Conservation (phyloP, 2,797 vertebrate genomes). For the Macroramphosus scolopax region DNA sequence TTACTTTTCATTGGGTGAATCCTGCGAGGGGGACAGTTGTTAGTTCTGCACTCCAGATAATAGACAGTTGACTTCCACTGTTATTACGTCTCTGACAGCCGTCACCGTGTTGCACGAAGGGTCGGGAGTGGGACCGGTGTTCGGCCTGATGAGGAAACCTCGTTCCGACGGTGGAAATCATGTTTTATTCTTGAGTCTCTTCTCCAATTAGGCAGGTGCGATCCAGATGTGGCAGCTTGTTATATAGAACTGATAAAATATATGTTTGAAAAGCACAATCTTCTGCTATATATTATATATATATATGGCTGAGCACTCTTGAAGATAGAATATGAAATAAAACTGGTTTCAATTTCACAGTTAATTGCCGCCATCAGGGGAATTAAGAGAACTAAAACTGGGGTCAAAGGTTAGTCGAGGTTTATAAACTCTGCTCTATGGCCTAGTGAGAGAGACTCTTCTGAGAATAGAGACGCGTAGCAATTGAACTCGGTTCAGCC, state of each 20-base stretch:
- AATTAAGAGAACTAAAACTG: conserved; percentile 20
- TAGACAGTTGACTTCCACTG: background rate
- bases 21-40: conserved; percentile 1
- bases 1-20: conserved; percentile 4
- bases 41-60: background rate
- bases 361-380: conserved; percentile 32
- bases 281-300: background rate
- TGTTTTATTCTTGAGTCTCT: conserved; percentile 1
- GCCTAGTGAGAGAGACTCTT: conserved; percentile 4
- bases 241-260: no score
- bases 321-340: conserved; percentile 22
- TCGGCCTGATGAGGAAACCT: background rate
- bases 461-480: conserved; percentile 30
- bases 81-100: background rate
- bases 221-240: no score
- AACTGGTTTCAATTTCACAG: conserved; percentile 31
- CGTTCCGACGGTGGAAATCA: background rate
- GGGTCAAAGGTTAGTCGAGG: conserved; percentile 33
- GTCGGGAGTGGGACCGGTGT: background rate
- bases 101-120: background rate
- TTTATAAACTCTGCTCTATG: conserved; percentile 27
- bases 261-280: background rate
- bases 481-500: conserved; percentile 26
- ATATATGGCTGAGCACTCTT: conserved; percentile 3
- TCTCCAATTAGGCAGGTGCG: background rate